phyloP scores from a whole-genome alignment of 2,797 vertebrate species.

The Acanthurus lineatus region DNA sequence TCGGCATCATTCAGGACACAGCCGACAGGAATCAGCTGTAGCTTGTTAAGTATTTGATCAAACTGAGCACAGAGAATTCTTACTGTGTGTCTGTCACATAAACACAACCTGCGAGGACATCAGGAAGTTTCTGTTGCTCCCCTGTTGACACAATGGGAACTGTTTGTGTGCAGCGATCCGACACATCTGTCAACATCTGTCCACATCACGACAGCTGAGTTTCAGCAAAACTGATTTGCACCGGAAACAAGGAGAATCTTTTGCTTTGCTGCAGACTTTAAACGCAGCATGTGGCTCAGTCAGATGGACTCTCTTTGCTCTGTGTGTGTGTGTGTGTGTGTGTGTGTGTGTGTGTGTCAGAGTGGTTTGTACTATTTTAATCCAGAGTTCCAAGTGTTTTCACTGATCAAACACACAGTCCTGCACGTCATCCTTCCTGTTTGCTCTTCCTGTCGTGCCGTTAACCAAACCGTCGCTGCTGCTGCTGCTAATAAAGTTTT shows the following conservation, averaged over 20 bases:
- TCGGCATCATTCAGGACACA: no score
- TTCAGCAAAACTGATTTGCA: not conserved
- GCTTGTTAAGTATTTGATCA: no score
- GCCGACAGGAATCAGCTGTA: no score
- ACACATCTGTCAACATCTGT: not conserved
- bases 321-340: constrained; percentile 18
- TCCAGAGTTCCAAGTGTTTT: not conserved
- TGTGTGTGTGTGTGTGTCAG: constrained; percentile 5
- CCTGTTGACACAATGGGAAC: no score
- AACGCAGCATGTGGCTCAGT: not conserved
- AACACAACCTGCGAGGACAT: no score
- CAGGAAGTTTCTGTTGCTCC: no score
- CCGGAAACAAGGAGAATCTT: not conserved
- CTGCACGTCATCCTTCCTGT: not conserved
- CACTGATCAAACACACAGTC: constrained; percentile 4
- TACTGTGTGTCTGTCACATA: no score
- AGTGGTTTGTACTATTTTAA: constrained; percentile 8
- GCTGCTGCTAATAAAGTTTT: constrained; percentile 9
- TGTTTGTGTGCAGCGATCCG: no score
- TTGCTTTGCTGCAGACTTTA: not conserved
- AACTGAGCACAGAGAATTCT: no score
- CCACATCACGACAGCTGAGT: not conserved
- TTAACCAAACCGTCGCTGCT: not conserved
- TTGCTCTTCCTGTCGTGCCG: not conserved
- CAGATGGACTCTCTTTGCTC: not conserved